Base-by-base conservation (phyloP, 2,888 invertebrate species). In the Cryptus armator region DNA sequence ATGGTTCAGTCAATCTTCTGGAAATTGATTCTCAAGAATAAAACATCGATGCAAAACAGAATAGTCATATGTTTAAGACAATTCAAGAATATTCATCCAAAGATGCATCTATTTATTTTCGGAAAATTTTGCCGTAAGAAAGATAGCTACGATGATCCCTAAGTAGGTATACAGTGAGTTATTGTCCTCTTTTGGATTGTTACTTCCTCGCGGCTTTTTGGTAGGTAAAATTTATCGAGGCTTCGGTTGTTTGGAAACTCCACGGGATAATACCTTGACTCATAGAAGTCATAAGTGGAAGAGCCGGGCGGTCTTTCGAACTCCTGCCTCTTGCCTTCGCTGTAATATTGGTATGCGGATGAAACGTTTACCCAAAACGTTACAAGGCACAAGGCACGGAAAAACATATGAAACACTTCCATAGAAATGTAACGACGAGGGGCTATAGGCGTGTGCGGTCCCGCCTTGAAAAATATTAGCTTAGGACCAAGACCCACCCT, bases 381-480 rank as follows among this genome's bases (percentile, higher is more conserved):
- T 16, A 72, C 71, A 64, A 79, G 51, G 81, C 78, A 74, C 77
- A 74, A 74, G 56, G 79, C 70, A 75, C 67, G 64, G 51, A 66
- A 12, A 62, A 3, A 46, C 16, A 24, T 70, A 37, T 37, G 12
- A 48, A 48, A 67, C 29, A n/a, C n/a, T 64, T 56, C 43, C 72
- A 59, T 44, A 24, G 59, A 59, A 72, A 72, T 72, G 24, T 59
- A 46, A 46, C 19, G n/a, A 71, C 32, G 70, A 68, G 32, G 48
- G 53, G 67, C 85, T 83, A 83, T 70, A 85, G 84, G 72, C 56
- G 83, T 72, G 79, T 72, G 62, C 74, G 70, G 79, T 56, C 72
- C 79, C 77, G 77, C 83, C 86, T 85, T 71, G 32, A 86, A 87
- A 59, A 87, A 87, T 87, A 87, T 87, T 87, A 83, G 83, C 84